phyloP scores from a whole-genome alignment of 2,113 vertebrate species.

The Takifugu flavidus region DNA sequence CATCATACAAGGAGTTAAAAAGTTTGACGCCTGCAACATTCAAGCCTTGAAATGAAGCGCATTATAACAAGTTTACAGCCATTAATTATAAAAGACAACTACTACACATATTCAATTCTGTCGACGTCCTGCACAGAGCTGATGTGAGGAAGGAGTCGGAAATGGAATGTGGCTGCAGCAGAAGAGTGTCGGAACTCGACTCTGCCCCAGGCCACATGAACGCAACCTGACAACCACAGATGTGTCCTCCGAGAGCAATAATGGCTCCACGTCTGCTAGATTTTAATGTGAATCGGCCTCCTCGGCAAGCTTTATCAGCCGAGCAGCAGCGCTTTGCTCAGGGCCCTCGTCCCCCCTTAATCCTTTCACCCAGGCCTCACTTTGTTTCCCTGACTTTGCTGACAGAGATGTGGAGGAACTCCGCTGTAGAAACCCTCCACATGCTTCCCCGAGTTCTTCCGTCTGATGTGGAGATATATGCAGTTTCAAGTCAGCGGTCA shows the following conservation, averaged over 20 bases:
- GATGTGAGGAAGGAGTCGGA: not conserved
- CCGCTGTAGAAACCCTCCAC: slow-evolving; percentile 15
- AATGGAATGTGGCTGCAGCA: not conserved
- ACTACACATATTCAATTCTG: too few species aligned
- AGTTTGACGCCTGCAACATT: too few species aligned
- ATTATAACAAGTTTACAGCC: too few species aligned
- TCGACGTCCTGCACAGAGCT: not conserved
- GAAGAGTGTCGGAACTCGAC: slow-evolving; percentile 4
- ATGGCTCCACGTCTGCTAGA: slow-evolving; percentile 42
- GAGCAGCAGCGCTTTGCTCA: slow-evolving; percentile 53
- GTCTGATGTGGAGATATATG: slow-evolving; percentile 8
- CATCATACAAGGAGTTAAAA: too few species aligned
- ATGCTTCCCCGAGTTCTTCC: slow-evolving; percentile 13
- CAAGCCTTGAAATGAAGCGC: too few species aligned
- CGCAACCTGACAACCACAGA: not conserved
- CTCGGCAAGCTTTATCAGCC: slow-evolving; percentile 55
- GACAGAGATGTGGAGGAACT: slow-evolving; percentile 40
- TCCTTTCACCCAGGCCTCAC: slow-evolving; percentile 45
- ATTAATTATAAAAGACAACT: too few species aligned
- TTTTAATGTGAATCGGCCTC: slow-evolving; percentile 43
- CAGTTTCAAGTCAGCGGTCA: slow-evolving; percentile 14
- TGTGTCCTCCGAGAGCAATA: slow-evolving; percentile 23
- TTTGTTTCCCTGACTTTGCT: slow-evolving; percentile 53
- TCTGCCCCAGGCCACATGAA: slow-evolving; percentile 18
- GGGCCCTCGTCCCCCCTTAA: slow-evolving; percentile 48